Percentiles rank a stretch among this genome's conserved stretches.
Evolutionary conservation across 2,797 vertebrate species (phyloP).

Genomic region (Melanotaenia maccullochi): DNA sequence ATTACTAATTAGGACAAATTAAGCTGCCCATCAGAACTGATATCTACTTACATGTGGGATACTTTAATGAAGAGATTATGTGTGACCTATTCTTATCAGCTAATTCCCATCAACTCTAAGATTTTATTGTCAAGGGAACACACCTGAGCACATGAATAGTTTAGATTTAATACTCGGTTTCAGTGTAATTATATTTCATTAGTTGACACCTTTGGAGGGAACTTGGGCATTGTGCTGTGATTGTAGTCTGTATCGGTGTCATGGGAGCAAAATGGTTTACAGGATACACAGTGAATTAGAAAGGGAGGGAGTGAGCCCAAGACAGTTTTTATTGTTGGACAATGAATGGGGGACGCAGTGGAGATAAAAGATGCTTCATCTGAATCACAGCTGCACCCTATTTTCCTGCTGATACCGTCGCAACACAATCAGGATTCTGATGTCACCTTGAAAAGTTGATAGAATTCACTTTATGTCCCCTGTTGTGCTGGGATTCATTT

Average conservation of each 20-base stretch:
- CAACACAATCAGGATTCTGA: slow-evolving; percentile 41
- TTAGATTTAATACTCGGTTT: slow-evolving; percentile 20
- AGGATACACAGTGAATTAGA: neutral
- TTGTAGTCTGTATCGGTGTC: slow-evolving; percentile 10
- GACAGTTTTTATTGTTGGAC: slow-evolving; percentile 22
- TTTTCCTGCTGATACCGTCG: slow-evolving; percentile 23
- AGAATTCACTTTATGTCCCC: slow-evolving; percentile 45
- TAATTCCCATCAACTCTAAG: slow-evolving; percentile 34
- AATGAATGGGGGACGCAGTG: slow-evolving; percentile 29
- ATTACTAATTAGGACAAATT: neutral
- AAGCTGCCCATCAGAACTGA: neutral
- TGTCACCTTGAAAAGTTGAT: slow-evolving; percentile 73
- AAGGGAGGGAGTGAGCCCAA: neutral
- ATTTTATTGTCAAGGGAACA: slow-evolving; percentile 16
- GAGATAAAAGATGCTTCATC: slow-evolving; percentile 59
- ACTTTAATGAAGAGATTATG: slow-evolving; percentile 25
- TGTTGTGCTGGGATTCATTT: slow-evolving; percentile 34
- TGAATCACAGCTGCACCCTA: slow-evolving; percentile 22
- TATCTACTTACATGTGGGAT: neutral
- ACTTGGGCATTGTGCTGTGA: neutral
- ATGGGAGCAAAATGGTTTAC: neutral
- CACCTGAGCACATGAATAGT: slow-evolving; percentile 9
- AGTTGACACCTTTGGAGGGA: slow-evolving; percentile 7
- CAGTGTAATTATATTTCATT: slow-evolving; percentile 35
- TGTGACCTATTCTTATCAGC: slow-evolving; percentile 36